Percentiles rank a stretch among this genome's conserved stretches.
Conservation (phyloP, 2,113 vertebrate species). For the Vidua chalybeata region DNA sequence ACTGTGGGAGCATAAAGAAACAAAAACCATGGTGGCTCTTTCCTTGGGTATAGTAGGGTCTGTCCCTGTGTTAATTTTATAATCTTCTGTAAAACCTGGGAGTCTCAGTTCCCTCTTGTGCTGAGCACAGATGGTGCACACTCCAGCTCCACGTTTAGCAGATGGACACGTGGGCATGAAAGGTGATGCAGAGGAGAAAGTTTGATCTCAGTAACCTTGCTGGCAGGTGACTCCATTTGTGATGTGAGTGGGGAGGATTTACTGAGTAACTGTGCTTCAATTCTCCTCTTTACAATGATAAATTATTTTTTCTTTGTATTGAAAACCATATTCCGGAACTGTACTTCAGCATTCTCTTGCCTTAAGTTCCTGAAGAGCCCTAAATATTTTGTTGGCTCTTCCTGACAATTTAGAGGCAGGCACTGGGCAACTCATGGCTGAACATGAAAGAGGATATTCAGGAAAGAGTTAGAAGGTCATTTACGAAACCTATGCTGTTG, state of each 20-base stretch:
- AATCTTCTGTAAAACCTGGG: neutral
- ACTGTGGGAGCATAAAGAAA: neutral
- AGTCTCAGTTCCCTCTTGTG: neutral
- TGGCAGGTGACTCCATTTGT: neutral
- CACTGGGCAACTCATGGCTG: neutral
- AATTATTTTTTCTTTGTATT: neutral
- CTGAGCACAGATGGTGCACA: neutral
- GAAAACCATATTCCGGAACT: neutral
- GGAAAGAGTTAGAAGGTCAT: neutral
- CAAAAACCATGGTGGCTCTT: neutral
- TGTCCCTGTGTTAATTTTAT: neutral
- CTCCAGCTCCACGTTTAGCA: neutral
- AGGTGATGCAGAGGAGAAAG: neutral
- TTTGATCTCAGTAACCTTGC: neutral
- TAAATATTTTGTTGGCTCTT: neutral
- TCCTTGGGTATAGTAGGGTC: neutral
- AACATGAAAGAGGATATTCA: neutral
- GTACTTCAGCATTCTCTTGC: neutral
- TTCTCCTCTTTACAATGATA: neutral
- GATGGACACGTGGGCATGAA: neutral
- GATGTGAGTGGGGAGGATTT: neutral
- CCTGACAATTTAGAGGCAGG: neutral
- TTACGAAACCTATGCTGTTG: neutral
- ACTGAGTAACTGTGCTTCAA: neutral
- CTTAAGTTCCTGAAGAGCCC: neutral